Conservation (phyloP, 2,113 vertebrate genomes). For the Seriola rivoliana region DNA sequence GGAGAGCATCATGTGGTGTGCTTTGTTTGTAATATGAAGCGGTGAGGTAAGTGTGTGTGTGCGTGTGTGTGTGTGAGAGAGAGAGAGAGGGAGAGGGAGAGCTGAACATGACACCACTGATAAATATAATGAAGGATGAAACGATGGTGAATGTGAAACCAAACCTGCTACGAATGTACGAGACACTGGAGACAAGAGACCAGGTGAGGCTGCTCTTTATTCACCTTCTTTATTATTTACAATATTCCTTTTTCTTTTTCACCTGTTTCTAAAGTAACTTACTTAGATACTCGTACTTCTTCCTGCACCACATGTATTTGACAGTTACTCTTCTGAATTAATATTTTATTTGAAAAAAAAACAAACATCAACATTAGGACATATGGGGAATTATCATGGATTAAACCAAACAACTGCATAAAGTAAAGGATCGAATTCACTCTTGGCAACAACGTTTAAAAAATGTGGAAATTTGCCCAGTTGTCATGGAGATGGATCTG, state of each 20-base stretch:
- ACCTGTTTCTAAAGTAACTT: background rate
- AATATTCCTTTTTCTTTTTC: background rate
- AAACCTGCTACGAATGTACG: background rate
- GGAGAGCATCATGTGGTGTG: background rate
- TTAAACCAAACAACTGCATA: background rate
- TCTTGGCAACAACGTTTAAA: too few species aligned
- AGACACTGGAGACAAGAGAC: slow-evolving; percentile 10
- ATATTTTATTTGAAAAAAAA: too few species aligned
- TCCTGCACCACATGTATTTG: background rate
- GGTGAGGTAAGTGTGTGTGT: background rate
- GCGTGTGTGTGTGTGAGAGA: background rate
- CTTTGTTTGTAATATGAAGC: slow-evolving; percentile 10
- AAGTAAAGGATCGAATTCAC: background rate
- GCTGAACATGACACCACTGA: slow-evolving; percentile 31
- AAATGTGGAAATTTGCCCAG: background rate
- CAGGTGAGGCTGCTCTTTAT: slow-evolving; percentile 50
- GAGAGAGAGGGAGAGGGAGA: background rate
- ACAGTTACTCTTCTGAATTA: too few species aligned
- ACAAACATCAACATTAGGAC: too few species aligned
- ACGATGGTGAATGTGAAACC: slow-evolving; percentile 54
- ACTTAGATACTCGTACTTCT: background rate
- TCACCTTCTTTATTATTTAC: background rate
- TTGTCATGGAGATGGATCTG: background rate
- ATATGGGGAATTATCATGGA: too few species aligned
- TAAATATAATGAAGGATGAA: slow-evolving; percentile 35